Evolutionary conservation across 2,113 vertebrate genomes (phyloP).

Genomic region (Mormyrus lacerda): DNA sequence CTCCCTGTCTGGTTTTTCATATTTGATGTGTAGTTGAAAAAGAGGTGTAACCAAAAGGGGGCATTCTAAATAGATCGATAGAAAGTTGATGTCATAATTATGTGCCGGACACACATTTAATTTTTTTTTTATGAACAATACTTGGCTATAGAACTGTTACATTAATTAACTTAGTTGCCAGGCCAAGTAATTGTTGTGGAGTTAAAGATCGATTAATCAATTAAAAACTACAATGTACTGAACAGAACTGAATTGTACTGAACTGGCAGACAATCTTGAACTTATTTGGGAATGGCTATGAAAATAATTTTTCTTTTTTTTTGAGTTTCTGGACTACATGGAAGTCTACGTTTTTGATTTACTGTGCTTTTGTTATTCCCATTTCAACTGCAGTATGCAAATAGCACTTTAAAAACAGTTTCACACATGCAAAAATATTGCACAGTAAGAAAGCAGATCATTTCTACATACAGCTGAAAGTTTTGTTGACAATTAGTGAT

Average conservation of each 20-base stretch:
- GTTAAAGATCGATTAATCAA: slow-evolving; percentile 71
- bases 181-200: not conserved
- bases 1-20: not conserved
- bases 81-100: not conserved
- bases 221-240: slow-evolving; percentile 69
- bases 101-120: not conserved
- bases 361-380: slow-evolving; percentile 24
- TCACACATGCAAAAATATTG: slow-evolving; percentile 40
- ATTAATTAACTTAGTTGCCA: slow-evolving; percentile 7
- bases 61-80: not conserved
- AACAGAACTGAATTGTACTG: slow-evolving; percentile 69
- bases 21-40: not conserved
- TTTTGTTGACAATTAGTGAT: not conserved
- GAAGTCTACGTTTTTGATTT: slow-evolving; percentile 53
- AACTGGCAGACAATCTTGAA: slow-evolving; percentile 78
- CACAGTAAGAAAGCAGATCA: not conserved
- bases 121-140: not conserved
- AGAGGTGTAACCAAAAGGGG: not conserved
- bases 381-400: slow-evolving; percentile 37
- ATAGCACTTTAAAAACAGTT: slow-evolving; percentile 58
- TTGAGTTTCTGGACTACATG: slow-evolving; percentile 57
- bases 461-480: not conserved
- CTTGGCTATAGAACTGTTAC: not conserved
- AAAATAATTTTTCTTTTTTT: slow-evolving; percentile 69
- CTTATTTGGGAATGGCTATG: slow-evolving; percentile 71